A percentile compares a stretch with the other conserved stretches of the same genome.
Evolutionary conservation across 2,113 vertebrate species (phyloP).

Genomic region (Myxocyprinus asiaticus): DNA sequence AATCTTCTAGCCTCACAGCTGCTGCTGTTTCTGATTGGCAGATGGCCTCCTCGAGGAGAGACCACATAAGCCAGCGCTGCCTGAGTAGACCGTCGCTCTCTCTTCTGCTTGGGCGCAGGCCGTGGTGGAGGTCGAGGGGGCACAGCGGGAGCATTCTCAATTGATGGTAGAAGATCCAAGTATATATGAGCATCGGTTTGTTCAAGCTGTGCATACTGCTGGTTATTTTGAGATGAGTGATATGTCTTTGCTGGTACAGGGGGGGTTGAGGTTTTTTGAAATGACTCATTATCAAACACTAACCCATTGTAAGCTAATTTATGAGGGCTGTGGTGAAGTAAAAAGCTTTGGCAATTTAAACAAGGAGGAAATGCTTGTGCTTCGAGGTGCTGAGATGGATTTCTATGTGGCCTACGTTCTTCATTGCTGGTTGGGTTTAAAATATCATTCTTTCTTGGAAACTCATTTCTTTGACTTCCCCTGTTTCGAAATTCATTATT

Average conservation of each 20-base stretch:
- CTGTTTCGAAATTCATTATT: neutral
- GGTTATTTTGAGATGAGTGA: neutral
- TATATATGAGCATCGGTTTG: constrained; percentile 16
- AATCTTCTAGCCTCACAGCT: neutral
- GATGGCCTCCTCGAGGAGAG: constrained; percentile 45
- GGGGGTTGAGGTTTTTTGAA: neutral
- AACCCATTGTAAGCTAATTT: neutral
- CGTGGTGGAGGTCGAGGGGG: constrained; percentile 40
- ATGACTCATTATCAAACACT: neutral
- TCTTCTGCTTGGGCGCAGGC: neutral
- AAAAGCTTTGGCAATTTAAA: constrained; percentile 47
- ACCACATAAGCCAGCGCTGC: constrained; percentile 38
- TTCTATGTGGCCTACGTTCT: neutral
- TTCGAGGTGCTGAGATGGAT: neutral
- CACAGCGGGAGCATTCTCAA: neutral
- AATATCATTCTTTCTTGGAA: neutral
- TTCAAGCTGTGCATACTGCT: neutral
- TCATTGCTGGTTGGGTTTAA: neutral
- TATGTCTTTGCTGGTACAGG: constrained; percentile 33
- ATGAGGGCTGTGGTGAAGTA: constrained; percentile 29
- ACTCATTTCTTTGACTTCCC: neutral
- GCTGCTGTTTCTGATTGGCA: constrained; percentile 36
- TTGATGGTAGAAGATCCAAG: constrained; percentile 49
- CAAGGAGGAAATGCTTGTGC: constrained; percentile 20
- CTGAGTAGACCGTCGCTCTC: neutral